Evolutionary conservation across 2,888 invertebrate species (phyloP).

Genomic region (Panzeria rudis): DNA sequence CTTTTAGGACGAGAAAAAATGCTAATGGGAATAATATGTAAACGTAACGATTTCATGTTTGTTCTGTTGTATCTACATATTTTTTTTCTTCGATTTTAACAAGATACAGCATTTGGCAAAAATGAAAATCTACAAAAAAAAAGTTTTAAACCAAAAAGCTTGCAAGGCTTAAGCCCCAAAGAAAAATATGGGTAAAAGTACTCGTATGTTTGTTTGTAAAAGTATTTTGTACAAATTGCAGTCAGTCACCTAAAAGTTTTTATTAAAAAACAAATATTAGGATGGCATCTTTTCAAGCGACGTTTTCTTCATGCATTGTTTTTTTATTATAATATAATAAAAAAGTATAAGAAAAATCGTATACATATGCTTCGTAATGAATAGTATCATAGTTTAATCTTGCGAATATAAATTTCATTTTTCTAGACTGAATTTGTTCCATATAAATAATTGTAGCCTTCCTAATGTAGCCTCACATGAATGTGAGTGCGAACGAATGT

Average conservation of each 20-base stretch:
- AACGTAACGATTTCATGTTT: constrained; percentile 71
- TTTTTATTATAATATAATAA: too few relatives aligned
- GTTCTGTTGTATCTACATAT: constrained; percentile 20
- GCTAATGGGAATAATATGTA: constrained; percentile 73
- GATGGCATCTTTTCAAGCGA: neutral
- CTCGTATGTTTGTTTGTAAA: constrained; percentile 9
- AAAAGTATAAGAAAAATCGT: too few relatives aligned
- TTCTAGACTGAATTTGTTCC: neutral
- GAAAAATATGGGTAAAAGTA: constrained; percentile 16
- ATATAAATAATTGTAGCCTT: neutral
- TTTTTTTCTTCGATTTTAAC: constrained; percentile 46
- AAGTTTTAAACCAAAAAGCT: constrained; percentile 33
- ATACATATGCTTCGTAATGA: too few relatives aligned
- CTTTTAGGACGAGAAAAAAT: constrained; percentile 66
- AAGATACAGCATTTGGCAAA: constrained; percentile 66
- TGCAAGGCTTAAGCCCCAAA: neutral
- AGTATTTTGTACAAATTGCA: constrained; percentile 64
- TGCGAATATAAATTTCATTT: neutral
- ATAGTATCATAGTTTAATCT: too few relatives aligned
- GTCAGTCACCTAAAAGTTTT: constrained; percentile 62
- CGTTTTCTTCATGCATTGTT: too few relatives aligned
- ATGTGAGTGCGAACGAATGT: constrained; percentile 1
- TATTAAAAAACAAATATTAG: constrained; percentile 4
- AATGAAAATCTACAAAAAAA: constrained; percentile 34
- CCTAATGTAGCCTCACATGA: constrained; percentile 10